phyloP scores from a whole-genome alignment of 1,140 invertebrate genomes.

The Solenopsis fugax region DNA sequence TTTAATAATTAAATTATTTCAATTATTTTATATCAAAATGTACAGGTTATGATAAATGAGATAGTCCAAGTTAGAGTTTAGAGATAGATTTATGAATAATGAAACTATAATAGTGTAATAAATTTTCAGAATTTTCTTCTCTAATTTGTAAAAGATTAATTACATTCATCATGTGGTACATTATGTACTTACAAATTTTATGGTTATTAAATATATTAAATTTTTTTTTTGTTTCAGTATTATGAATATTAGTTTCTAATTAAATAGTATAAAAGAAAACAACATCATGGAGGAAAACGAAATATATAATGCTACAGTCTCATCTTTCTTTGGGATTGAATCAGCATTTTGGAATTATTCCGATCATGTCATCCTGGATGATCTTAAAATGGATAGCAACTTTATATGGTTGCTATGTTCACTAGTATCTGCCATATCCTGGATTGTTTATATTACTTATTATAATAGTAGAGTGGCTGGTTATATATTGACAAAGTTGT shows the following conservation, averaged over 20 bases:
- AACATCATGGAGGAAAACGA: conserved; percentile 79
- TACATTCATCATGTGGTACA: not conserved
- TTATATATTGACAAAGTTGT: conserved; percentile 94
- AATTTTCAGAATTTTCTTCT: not conserved
- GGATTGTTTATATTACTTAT: conserved; percentile 98
- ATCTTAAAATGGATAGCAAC: conserved; percentile 94
- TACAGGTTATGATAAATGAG: conserved; percentile 69
- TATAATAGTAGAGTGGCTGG: conserved; percentile 97
- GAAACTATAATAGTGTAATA: not conserved
- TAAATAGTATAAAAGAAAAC: conserved; percentile 36
- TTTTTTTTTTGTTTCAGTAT: conserved; percentile 56
- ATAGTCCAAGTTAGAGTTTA: not conserved
- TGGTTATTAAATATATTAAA: not conserved
- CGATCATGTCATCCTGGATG: conserved; percentile 88
- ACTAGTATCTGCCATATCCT: conserved; percentile 92
- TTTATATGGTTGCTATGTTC: conserved; percentile 94
- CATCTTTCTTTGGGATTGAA: conserved; percentile 80
- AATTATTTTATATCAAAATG: not conserved
- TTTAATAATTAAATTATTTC: not conserved
- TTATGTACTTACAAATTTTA: not conserved
- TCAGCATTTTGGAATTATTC: conserved; percentile 84
- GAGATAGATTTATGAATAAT: not conserved
- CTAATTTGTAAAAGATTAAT: not conserved
- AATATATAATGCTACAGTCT: conserved; percentile 78
- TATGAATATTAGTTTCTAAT: conserved; percentile 64